Evolutionary conservation across 2,113 vertebrate species (phyloP).

Genomic region (Eolophus roseicapilla): DNA sequence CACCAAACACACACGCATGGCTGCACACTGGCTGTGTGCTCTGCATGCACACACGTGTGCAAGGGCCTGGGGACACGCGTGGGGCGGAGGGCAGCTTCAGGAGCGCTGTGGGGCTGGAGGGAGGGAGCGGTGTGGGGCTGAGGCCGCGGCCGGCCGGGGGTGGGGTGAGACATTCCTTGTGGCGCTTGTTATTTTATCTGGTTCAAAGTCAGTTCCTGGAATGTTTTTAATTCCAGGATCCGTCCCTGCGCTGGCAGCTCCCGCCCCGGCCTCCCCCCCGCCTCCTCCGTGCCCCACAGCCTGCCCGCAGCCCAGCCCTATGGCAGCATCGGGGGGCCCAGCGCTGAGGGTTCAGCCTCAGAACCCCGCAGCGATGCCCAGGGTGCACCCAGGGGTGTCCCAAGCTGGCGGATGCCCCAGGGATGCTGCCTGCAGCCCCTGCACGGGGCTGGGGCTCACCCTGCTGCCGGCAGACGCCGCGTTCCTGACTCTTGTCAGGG

Average conservation of each 20-base stretch:
- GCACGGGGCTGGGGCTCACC: not conserved
- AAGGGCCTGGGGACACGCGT: not conserved
- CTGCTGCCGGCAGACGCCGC: not conserved
- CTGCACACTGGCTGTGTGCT: accelerated
- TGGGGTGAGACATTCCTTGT: conserved; percentile 42
- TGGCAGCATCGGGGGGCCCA: not conserved
- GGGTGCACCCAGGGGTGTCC: not conserved
- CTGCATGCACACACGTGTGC: not conserved
- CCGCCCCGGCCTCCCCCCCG: not conserved
- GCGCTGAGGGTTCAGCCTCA: not conserved
- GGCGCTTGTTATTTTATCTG: conserved; percentile 58
- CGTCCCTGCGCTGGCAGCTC: conserved; percentile 27
- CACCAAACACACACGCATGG: accelerated
- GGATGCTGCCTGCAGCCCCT: not conserved
- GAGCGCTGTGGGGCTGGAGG: not conserved
- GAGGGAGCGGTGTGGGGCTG: not conserved
- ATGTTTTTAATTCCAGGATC: conserved; percentile 67
- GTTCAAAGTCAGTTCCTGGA: conserved; percentile 64
- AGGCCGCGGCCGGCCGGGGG: not conserved
- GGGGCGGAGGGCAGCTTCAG: not conserved
- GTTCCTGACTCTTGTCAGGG: conserved; percentile 38
- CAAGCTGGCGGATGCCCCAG: not conserved
- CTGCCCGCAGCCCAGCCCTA: not conserved
- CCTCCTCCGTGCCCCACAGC: not conserved
- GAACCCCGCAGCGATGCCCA: not conserved